Conservation (phyloP, 2,113 vertebrate species). For the Haemorhous mexicanus region DNA sequence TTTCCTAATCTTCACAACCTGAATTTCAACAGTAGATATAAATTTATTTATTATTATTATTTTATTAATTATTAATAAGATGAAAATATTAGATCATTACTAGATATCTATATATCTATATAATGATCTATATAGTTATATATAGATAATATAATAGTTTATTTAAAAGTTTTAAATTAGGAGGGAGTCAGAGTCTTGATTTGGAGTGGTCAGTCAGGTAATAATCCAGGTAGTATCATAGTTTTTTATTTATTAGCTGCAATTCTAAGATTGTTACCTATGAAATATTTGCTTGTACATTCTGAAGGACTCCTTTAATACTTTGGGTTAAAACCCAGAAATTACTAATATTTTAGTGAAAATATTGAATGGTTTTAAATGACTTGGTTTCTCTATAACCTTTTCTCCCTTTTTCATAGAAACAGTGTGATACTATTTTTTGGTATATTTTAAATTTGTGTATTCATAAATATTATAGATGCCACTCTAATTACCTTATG, state of each 20-base stretch:
- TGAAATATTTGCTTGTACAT: neutral
- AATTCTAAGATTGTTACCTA: neutral
- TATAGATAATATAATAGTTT: neutral
- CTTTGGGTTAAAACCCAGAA: neutral
- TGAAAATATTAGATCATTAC: neutral
- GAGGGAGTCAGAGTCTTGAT: neutral
- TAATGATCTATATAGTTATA: no score
- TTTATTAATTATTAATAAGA: neutral
- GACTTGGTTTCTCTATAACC: neutral
- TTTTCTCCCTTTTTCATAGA: neutral
- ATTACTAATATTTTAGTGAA: neutral
- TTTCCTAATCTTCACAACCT: neutral
- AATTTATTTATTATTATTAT: neutral
- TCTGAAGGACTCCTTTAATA: neutral
- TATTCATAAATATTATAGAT: neutral
- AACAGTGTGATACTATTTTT: neutral
- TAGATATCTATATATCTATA: neutral
- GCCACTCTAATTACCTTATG: constrained; percentile 72
- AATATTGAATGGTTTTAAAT: neutral
- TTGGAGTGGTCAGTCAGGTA: neutral
- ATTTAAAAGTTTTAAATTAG: neutral
- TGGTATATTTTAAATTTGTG: neutral
- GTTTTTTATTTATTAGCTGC: neutral
- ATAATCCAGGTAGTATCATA: neutral
- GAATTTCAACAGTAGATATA: neutral